These are phyloP conservation scores for Anolis sagrei DNA, from an alignment of 2,113 vertebrate genomes.

Conservation along the genomic window DNA sequence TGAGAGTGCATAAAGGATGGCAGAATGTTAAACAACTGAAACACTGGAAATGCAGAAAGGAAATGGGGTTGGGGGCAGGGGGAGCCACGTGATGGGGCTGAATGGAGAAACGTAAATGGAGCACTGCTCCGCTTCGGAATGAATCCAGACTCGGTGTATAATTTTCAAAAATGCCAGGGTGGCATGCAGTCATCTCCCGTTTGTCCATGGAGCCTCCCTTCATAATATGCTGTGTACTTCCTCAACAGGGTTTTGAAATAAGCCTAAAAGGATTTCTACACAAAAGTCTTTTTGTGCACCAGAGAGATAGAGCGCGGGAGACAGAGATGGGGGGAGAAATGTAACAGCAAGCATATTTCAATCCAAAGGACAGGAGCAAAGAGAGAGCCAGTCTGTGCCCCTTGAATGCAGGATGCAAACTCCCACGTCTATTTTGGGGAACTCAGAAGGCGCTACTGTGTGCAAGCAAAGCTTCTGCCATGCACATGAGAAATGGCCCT, in stretches of 20 bases:
- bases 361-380: not conserved
- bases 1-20: not conserved
- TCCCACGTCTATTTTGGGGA: conserved; percentile 9
- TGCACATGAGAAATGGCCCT: not conserved
- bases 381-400: not conserved
- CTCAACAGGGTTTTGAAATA: not conserved
- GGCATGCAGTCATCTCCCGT: not conserved
- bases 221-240: not conserved
- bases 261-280: not conserved
- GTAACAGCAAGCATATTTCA: not conserved
- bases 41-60: not conserved
- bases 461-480: not conserved
- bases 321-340: not conserved
- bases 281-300: not conserved
- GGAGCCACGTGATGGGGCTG: not conserved
- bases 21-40: not conserved
- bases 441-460: not conserved
- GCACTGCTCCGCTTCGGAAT: not conserved
- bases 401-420: conserved; percentile 4
- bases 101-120: conserved; percentile 5
- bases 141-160: not conserved
- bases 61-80: not conserved
- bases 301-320: not conserved
- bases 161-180: conserved; percentile 13
- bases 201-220: not conserved